These are phyloP conservation scores for Anguilla japonica DNA, from an alignment of 2,113 vertebrate genomes.

Conservation along the genomic window DNA sequence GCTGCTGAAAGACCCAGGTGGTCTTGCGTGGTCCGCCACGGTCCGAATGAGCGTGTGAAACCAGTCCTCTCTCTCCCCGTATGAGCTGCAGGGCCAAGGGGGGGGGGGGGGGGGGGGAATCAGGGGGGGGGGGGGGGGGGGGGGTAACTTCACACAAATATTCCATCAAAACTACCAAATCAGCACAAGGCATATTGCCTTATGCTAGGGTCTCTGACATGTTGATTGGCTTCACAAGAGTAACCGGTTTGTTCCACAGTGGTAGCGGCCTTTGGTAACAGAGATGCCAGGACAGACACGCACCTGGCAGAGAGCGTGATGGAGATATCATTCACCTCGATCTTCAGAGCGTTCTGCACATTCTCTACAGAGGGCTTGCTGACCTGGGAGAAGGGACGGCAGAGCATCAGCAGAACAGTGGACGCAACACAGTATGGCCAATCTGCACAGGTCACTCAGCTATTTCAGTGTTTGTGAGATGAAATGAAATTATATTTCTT, in stretches of 20 bases:
- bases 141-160: neutral
- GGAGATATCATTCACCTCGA: conserved; percentile 81
- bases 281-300: conserved; percentile 1
- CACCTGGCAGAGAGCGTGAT: conserved; percentile 88
- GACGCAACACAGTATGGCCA: conserved; percentile 14
- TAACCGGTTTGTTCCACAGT: neutral
- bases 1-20: conserved; percentile 66
- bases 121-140: neutral
- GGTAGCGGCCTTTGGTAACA: neutral
- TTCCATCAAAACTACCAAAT: neutral
- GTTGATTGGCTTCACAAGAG: neutral
- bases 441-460: neutral
- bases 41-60: conserved; percentile 82
- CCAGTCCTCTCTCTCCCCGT: conserved; percentile 89
- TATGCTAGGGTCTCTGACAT: neutral
- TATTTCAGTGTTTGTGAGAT: neutral
- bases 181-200: neutral
- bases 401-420: neutral
- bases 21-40: conserved; percentile 79
- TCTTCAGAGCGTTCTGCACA: conserved; percentile 80
- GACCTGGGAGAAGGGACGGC: conserved; percentile 70
- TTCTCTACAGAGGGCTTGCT: conserved; percentile 80
- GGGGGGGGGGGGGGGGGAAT: neutral
- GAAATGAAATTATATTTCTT: neutral
- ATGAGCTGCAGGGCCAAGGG: conserved; percentile 70